A percentile compares a stretch with the other conserved stretches of the same genome.
Evolutionary conservation across 1,140 invertebrate species (phyloP).

Genomic region (Drosophila seguyi): DNA sequence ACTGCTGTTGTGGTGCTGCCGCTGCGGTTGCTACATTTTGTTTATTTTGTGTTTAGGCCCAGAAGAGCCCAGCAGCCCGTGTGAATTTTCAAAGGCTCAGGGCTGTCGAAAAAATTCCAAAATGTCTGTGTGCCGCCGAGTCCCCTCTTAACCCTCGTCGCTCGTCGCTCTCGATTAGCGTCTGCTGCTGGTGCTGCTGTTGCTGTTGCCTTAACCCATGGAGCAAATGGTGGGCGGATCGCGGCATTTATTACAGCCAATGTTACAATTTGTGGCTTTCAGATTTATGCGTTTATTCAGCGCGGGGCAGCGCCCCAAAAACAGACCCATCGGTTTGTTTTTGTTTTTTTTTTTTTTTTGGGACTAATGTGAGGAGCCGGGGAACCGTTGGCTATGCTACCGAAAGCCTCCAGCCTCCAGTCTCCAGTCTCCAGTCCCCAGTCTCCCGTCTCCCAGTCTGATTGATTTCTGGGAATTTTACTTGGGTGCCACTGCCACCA

Average conservation of each 20-base stretch:
- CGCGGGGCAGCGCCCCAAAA: slow-evolving; percentile 57
- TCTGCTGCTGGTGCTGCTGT: slow-evolving; percentile 11
- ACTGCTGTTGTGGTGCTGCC: slow-evolving; percentile 43
- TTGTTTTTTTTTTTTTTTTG: background rate
- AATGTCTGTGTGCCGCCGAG: slow-evolving; percentile 42
- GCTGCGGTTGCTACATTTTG: slow-evolving; percentile 64
- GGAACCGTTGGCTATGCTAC: slow-evolving; percentile 68
- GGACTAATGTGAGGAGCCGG: slow-evolving; percentile 20
- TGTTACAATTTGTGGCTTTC: slow-evolving; percentile 84
- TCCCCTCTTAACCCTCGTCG: slow-evolving; percentile 17
- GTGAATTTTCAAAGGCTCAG: slow-evolving; percentile 83
- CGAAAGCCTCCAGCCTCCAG: slow-evolving; percentile 50
- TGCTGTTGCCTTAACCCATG: slow-evolving; percentile 38
- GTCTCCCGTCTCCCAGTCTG: slow-evolving; percentile 49
- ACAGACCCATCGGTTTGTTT: slow-evolving; percentile 36
- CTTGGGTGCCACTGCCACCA: slow-evolving; percentile 50
- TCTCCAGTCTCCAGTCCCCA: slow-evolving; percentile 6
- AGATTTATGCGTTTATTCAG: slow-evolving; percentile 81
- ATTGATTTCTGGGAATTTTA: slow-evolving; percentile 80
- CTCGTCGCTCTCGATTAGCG: slow-evolving; percentile 68
- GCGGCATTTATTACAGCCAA: slow-evolving; percentile 85
- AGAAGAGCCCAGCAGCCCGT: slow-evolving; percentile 36
- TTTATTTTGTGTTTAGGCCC: slow-evolving; percentile 80
- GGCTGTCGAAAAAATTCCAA: slow-evolving; percentile 78
- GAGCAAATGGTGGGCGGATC: slow-evolving; percentile 83